phyloP scores from a whole-genome alignment of 2,113 vertebrate genomes.

The Oryzias woworae region DNA sequence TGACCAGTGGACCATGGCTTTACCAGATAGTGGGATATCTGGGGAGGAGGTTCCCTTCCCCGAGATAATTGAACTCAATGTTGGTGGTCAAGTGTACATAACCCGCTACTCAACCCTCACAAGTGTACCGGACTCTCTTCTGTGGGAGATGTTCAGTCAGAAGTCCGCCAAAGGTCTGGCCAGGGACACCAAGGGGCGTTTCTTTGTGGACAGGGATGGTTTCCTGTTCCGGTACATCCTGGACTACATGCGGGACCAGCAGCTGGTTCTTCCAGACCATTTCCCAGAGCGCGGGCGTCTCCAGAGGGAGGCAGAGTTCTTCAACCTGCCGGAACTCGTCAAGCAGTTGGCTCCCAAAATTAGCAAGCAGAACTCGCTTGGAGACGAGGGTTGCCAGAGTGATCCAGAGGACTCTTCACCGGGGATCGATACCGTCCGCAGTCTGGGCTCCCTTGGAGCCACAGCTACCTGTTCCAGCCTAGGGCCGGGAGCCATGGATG shows the following conservation, averaged over 20 bases:
- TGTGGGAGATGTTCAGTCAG: slow-evolving; percentile 91
- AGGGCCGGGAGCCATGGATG: slow-evolving; percentile 57
- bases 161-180: slow-evolving; percentile 82
- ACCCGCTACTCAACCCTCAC: slow-evolving; percentile 89
- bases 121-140: slow-evolving; percentile 87
- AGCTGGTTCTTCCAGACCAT: slow-evolving; percentile 91
- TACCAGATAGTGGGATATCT: slow-evolving; percentile 80
- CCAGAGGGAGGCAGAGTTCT: slow-evolving; percentile 92
- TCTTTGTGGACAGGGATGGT: slow-evolving; percentile 91
- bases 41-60: slow-evolving; percentile 83
- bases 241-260: slow-evolving; percentile 92
- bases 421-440: slow-evolving; percentile 64
- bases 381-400: slow-evolving; percentile 85
- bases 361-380: slow-evolving; percentile 88
- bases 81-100: slow-evolving; percentile 94
- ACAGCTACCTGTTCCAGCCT: slow-evolving; percentile 49
- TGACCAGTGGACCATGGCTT: slow-evolving; percentile 79
- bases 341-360: slow-evolving; percentile 85
- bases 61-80: slow-evolving; percentile 92
- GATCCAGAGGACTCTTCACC: slow-evolving; percentile 88
- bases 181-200: slow-evolving; percentile 91
- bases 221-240: slow-evolving; percentile 94
- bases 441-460: slow-evolving; percentile 66
- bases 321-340: slow-evolving; percentile 87
- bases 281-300: slow-evolving; percentile 89